Evolutionary conservation across 2,113 vertebrate species (phyloP).

Genomic region (Miniopterus natalensis): DNA sequence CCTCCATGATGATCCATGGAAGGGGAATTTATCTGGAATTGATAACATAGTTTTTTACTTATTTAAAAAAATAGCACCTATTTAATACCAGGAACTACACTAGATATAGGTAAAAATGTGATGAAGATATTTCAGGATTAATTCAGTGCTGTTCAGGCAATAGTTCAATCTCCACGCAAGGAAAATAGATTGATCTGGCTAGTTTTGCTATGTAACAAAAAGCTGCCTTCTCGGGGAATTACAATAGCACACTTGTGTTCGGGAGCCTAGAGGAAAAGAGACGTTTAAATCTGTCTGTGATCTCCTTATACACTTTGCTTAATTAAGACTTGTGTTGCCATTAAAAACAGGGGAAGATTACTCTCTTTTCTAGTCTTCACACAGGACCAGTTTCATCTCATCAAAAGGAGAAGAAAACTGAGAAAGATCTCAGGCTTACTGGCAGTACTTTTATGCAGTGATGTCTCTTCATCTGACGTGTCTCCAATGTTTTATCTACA

Average conservation of each 20-base stretch:
- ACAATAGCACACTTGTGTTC: background rate
- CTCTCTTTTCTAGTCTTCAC: constrained; percentile 40
- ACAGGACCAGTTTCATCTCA: constrained; percentile 19
- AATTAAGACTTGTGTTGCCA: constrained; percentile 56
- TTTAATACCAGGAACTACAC: background rate
- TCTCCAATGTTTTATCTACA: background rate
- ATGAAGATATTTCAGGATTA: constrained; percentile 4
- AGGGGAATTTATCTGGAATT: background rate
- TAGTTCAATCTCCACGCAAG: background rate
- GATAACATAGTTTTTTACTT: constrained; percentile 5
- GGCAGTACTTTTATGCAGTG: background rate
- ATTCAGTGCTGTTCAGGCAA: background rate
- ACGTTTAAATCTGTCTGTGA: constrained; percentile 44
- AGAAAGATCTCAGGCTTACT: background rate
- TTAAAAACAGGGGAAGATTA: constrained; percentile 53
- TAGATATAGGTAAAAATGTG: background rate
- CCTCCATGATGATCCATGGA: background rate
- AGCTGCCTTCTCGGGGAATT: constrained; percentile 39
- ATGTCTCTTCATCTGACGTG: constrained; percentile 30
- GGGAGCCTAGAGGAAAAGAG: constrained; percentile 47
- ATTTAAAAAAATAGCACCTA: background rate
- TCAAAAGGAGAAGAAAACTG: constrained; percentile 30
- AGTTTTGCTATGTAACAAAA: background rate
- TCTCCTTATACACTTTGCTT: constrained; percentile 53
- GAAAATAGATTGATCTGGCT: background rate